These are phyloP conservation scores for Heliconius aoede DNA, from an alignment of 2,888 invertebrate species.

Conservation along the genomic window DNA sequence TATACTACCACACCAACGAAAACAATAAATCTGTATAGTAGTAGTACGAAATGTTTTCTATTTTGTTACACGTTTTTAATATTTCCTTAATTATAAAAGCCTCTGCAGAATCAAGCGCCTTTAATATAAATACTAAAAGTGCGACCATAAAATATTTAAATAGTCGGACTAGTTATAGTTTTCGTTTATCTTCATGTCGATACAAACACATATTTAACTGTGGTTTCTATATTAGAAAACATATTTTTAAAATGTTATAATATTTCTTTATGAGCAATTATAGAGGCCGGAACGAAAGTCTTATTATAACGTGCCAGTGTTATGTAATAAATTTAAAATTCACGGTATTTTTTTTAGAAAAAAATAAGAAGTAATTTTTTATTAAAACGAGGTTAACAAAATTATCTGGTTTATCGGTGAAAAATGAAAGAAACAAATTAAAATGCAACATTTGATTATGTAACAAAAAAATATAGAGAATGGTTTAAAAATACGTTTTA, in stretches of 20 bases:
- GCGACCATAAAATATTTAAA: neutral
- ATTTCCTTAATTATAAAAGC: neutral
- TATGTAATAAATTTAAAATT: neutral
- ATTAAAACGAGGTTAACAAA: neutral
- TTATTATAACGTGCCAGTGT: neutral
- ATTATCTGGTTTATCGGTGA: neutral
- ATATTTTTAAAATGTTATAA: neutral
- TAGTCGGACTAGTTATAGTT: neutral
- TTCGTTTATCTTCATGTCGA: neutral
- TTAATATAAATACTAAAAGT: neutral
- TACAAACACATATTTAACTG: neutral
- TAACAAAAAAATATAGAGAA: neutral
- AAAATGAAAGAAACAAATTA: neutral
- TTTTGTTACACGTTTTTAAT: neutral
- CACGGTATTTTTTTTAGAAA: neutral
- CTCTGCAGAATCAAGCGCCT: neutral
- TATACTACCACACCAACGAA: neutral
- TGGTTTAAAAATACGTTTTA: neutral
- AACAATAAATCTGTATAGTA: neutral
- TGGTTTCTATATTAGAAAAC: neutral
- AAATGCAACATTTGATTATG: neutral
- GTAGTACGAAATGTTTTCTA: neutral
- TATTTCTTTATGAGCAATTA: neutral
- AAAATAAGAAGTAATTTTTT: neutral
- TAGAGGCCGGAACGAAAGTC: neutral